Conservation (phyloP, 1,140 invertebrate species). For the Charaxes varanes region DNA sequence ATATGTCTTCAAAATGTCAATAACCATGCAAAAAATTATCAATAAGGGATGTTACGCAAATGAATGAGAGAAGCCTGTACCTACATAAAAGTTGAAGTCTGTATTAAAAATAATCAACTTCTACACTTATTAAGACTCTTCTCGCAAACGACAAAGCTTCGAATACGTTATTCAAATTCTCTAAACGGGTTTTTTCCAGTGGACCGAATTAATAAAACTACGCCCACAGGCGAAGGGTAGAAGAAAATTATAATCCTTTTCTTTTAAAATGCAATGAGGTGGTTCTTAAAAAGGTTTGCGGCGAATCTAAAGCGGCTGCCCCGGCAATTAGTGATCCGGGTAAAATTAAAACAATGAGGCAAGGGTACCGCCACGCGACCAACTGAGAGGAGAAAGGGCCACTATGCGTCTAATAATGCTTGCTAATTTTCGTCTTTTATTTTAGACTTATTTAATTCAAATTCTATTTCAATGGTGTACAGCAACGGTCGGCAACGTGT, state of each 20-base stretch:
- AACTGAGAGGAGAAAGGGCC: slow-evolving; percentile 24
- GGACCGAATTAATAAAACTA: slow-evolving; percentile 67
- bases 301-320: slow-evolving; percentile 62
- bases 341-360: slow-evolving; percentile 68
- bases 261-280: slow-evolving; percentile 74
- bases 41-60: no score
- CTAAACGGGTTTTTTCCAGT: slow-evolving; percentile 24
- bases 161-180: slow-evolving; percentile 1
- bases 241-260: slow-evolving; percentile 72
- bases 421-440: no score
- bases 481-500: no score
- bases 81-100: no score
- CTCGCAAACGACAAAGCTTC: background rate
- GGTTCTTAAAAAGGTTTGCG: slow-evolving; percentile 67
- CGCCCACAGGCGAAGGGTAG: slow-evolving; percentile 44
- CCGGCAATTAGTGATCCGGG: slow-evolving; percentile 63
- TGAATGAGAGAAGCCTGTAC: no score
- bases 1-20: no score
- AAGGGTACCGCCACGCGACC: slow-evolving; percentile 47
- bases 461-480: no score
- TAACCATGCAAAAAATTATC: no score
- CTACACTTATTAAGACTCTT: no score
- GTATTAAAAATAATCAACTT: no score
- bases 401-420: no score
- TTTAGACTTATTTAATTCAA: no score